A percentile compares a stretch with the other conserved stretches of the same genome.
Conservation (phyloP, 2,113 vertebrate genomes). For the Coturnix japonica region DNA sequence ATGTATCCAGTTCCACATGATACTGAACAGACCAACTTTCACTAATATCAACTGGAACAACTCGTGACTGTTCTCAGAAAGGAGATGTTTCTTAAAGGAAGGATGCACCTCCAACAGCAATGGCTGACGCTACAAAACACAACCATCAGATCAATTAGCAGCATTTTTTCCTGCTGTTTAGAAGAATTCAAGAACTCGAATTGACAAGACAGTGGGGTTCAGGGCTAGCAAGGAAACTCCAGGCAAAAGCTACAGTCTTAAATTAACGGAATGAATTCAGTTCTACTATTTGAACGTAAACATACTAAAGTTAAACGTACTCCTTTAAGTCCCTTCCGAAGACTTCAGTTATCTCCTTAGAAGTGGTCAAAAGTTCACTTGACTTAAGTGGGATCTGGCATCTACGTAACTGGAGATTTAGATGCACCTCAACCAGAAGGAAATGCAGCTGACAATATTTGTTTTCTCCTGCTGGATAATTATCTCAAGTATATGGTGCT, state of each 20-base stretch:
- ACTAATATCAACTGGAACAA: too few relatives aligned
- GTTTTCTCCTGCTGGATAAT: neutral
- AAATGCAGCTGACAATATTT: neutral
- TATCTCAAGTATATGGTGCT: neutral
- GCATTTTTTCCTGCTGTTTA: neutral
- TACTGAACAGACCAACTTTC: neutral
- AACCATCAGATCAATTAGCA: neutral
- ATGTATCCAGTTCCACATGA: fast-evolving
- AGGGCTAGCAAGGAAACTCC: neutral
- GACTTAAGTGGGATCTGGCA: neutral
- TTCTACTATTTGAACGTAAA: neutral
- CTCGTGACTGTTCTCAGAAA: neutral
- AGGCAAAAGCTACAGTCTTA: neutral
- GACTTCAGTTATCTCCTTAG: neutral
- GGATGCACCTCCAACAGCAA: neutral
- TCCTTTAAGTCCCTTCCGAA: neutral
- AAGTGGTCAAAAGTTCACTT: neutral
- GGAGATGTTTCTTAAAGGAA: neutral
- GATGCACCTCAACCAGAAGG: neutral
- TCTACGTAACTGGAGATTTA: neutral
- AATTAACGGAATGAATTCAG: neutral
- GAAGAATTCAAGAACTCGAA: neutral
- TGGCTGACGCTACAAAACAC: neutral
- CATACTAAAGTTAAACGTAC: neutral
- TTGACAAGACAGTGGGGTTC: neutral